Percentiles rank a stretch among this genome's conserved stretches.
Conservation (phyloP, 2,888 invertebrate genomes). For the Amiota mariae region DNA sequence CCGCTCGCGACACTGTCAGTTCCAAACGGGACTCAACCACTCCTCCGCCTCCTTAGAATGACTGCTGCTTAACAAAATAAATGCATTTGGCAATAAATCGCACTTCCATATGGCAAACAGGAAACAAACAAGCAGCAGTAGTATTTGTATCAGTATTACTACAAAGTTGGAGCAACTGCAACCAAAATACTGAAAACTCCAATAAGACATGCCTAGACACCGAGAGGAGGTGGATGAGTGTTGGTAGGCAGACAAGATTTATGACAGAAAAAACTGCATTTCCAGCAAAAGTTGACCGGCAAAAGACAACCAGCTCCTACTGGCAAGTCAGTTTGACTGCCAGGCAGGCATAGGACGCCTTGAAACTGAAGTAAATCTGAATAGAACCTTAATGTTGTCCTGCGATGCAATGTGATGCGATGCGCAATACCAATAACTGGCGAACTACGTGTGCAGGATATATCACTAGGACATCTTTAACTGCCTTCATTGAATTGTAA, state of each 20-base stretch:
- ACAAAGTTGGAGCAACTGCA: conserved; percentile 7
- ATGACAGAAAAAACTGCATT: conserved; percentile 26
- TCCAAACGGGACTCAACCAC: background rate
- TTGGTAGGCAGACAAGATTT: conserved; percentile 1
- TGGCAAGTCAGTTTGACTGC: no score
- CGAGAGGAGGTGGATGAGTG: background rate
- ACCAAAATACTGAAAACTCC: background rate
- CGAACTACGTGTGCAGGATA: conserved; percentile 19
- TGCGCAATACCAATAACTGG: conserved; percentile 13
- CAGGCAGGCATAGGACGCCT: conserved; percentile 3
- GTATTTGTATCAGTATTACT: background rate
- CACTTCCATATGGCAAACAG: conserved; percentile 19
- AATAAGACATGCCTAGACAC: background rate
- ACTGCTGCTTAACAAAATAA: conserved; percentile 17
- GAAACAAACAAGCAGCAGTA: conserved; percentile 5
- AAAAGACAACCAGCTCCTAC: background rate
- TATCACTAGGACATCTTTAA: background rate
- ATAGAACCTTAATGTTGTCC: no score
- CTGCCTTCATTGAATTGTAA: background rate
- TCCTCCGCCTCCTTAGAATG: background rate
- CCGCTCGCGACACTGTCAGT: background rate
- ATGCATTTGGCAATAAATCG: conserved; percentile 24
- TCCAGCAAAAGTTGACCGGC: background rate
- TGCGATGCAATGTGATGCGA: no score
- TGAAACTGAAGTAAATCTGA: background rate